Evolutionary conservation across 2,888 invertebrate genomes (phyloP), one percentile per base, ranked within the genome.

Genomic region (Fragum sueziense): DNA sequence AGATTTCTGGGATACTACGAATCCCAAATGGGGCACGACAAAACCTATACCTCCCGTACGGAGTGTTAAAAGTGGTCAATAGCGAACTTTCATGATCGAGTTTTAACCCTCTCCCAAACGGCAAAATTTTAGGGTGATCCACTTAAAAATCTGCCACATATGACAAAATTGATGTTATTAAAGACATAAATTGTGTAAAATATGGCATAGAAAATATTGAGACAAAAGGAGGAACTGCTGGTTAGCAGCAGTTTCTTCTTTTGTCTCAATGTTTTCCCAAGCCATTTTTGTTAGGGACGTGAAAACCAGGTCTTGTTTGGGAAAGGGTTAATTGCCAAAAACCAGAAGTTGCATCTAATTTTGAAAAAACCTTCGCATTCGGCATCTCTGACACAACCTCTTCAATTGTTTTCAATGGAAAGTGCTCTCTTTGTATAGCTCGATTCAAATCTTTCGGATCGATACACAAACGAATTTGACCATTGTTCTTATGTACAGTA

Each of bases 401-500:
- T 67, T 79, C 82, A 27, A 75, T 47, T 2, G 80, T 80, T 54
- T 75, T 79, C 78, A 79, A 67, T 3, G 77, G 76, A 47, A 62
- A 79, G 22, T 84, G 79, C 75, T 79, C 74, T 14, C 79, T 33
- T 37, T 57, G 14, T n/a, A 82, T 72, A 0, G 81, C 81, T 1
- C 47, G 47, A 61, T 79, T 84, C 25, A 84, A 47, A 31, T 81
- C 79, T 59, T 70, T 79, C 0, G 84, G 79, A 41, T 79, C 84
- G 20, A 79, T 72, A 25, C 75, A 80, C 22, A 80, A 70, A 0
- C 75, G 22, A 1, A 80, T 57, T 20, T 61, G 20, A 17, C 74
- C 74, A 65, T 76, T 74, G 22, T 65, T 31, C 57, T 82, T 82
- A n/a, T 37, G 37, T 6, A 79, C 73, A 7, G 61, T 76, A 2